Evolutionary conservation across 2,113 vertebrate genomes (phyloP), one percentile per base, ranked within the genome.

Genomic region (Nanorana parkeri): DNA sequence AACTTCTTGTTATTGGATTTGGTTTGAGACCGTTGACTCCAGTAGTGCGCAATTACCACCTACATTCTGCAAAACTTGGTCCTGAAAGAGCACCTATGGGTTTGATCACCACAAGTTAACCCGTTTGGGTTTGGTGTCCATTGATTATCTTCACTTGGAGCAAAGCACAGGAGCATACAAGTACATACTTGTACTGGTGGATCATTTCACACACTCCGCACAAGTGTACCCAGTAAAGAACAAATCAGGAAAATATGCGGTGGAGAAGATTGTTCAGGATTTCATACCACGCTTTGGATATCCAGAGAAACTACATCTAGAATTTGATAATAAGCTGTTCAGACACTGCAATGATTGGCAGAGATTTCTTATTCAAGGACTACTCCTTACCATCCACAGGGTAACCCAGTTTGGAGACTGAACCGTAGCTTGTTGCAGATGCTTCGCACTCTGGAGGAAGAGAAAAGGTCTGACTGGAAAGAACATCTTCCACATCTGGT

Each of bases 381-480:
- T 78, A 76, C 66, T 74, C 74, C 68, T 83, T 85, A 83, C 29
- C 85, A 84, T 29, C 84, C 84, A 78, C 83, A 78, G 56, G 78
- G 71, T 84, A 84, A 72, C 28, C 71, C 85, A 83, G 81, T 77
- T 86, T 85, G 87, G 73, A 80, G 84, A 86, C 29, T 52, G 85
- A 81, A 78, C 68, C 17, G 63, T 77, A 84, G 84, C 84, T 80
- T 66, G 83, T 85, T 80, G 66, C 87, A 85, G 83, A 73, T 85
- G 79, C 80, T 80, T 61, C 87, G 86, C 85, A 87, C 87, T 83
- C 86, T 86, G 85, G 86, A 81, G 66, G 81, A 79, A 69, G 84
- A 86, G 54, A 64, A 83, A 65, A 88, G 87, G 65, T 87, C 77
- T 52, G 73, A 83, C 19, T 84, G 78, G 84, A 85, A 85, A 17